These are phyloP conservation scores for Pelmatolapia mariae DNA, from an alignment of 2,113 vertebrate genomes.

Conservation along the genomic window DNA sequence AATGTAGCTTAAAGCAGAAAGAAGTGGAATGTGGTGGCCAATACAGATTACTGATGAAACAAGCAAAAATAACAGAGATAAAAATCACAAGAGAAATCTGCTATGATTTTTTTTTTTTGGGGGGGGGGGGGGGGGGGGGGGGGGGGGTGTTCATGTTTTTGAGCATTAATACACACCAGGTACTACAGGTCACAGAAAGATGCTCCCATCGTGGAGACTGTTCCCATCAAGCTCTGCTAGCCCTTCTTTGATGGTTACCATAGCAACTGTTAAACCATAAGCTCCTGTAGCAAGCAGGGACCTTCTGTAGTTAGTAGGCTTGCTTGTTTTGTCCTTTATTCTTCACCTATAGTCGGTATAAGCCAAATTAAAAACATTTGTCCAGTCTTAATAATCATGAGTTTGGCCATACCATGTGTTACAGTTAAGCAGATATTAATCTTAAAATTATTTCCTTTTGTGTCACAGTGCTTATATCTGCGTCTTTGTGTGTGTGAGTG, in stretches of 20 bases:
- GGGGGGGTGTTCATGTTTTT: background rate
- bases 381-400: background rate
- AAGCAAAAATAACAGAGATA: background rate
- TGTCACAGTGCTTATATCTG: background rate
- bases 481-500: background rate
- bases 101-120: background rate
- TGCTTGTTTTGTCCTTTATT: background rate
- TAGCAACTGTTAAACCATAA: conserved; percentile 50
- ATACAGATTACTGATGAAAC: background rate
- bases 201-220: background rate
- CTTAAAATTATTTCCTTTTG: background rate
- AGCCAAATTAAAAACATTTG: background rate
- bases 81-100: background rate
- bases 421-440: background rate
- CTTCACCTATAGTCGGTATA: background rate
- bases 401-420: background rate
- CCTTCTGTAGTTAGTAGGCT: background rate
- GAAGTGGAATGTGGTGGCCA: background rate
- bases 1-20: background rate
- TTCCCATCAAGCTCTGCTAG: background rate
- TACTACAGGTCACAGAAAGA: conserved; percentile 20
- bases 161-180: background rate
- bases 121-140: too few species aligned
- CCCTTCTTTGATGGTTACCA: conserved; percentile 40
- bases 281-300: conserved; percentile 6